These are phyloP conservation scores for Chouioia cunea DNA, from an alignment of 2,888 invertebrate species.

Conservation along the genomic window DNA sequence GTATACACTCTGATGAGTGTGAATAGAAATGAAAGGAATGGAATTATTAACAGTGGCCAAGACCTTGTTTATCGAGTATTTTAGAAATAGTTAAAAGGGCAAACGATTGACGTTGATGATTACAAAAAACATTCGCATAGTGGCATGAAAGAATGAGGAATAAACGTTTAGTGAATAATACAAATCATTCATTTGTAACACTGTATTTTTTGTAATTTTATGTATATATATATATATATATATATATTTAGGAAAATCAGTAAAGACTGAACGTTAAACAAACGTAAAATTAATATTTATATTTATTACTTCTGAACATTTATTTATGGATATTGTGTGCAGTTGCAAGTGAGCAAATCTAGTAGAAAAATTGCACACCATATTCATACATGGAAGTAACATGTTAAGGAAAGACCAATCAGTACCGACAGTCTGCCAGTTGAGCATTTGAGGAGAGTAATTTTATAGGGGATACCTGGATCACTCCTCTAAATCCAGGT, in stretches of 20 bases:
- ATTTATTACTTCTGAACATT: conserved; percentile 33
- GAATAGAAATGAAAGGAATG: too few relatives aligned
- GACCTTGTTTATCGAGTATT: too few relatives aligned
- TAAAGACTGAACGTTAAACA: neutral
- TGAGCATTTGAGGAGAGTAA: conserved; percentile 48
- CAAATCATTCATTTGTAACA: neutral
- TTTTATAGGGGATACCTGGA: conserved; percentile 43
- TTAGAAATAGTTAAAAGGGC: too few relatives aligned
- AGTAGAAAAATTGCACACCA: conserved; percentile 19
- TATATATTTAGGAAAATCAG: too few relatives aligned
- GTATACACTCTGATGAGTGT: too few relatives aligned
- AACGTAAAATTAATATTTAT: conserved; percentile 38
- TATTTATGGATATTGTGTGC: conserved; percentile 26
- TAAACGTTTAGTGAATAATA: too few relatives aligned
- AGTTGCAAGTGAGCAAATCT: conserved; percentile 15
- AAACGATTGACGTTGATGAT: too few relatives aligned
- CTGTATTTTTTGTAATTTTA: too few relatives aligned
- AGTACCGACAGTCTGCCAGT: conserved; percentile 25
- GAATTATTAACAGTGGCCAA: too few relatives aligned
- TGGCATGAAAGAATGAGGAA: too few relatives aligned
- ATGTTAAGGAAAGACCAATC: conserved; percentile 18
- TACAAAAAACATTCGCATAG: too few relatives aligned
- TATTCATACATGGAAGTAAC: conserved; percentile 6
- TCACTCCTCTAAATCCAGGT: conserved; percentile 80
- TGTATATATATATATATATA: too few relatives aligned